Percentiles rank a stretch among this genome's conserved stretches.
Conservation (phyloP, 2,113 vertebrate genomes). For the Pluvianellus socialis region DNA sequence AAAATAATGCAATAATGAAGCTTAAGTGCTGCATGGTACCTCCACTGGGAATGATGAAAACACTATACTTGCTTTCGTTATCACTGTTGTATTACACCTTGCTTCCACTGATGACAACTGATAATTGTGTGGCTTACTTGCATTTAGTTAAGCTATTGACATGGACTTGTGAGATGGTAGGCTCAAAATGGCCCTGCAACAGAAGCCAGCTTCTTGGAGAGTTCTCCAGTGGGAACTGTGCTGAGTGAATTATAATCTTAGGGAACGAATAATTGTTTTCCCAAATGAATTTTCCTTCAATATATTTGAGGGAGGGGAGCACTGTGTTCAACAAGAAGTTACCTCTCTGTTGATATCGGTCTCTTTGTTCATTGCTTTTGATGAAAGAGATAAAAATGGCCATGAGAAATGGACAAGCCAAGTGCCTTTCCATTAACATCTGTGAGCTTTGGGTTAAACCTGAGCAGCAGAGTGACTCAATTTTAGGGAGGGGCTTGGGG, state of each 20-base stretch:
- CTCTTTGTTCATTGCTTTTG: neutral
- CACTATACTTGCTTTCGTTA: neutral
- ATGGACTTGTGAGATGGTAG: neutral
- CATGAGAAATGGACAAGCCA: neutral
- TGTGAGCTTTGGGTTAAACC: neutral
- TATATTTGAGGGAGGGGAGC: neutral
- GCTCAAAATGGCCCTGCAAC: neutral
- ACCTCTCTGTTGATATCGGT: neutral
- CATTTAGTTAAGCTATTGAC: neutral
- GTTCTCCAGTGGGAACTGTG: neutral
- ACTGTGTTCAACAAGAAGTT: neutral
- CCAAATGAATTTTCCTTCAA: neutral
- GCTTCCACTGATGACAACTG: neutral
- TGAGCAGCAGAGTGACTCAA: neutral
- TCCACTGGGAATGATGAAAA: neutral
- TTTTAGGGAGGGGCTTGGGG: neutral
- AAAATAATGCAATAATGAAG: neutral
- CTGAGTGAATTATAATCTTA: neutral
- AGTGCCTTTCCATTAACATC: neutral
- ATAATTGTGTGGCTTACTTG: neutral
- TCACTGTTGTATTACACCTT: neutral
- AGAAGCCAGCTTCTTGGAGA: neutral
- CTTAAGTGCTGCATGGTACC: neutral
- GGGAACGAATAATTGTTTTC: neutral
- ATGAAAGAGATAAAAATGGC: neutral